Percentiles rank a stretch among this genome's conserved stretches.
Evolutionary conservation across 1,140 invertebrate genomes (phyloP).

Genomic region (Zaprionus camerounensis): DNA sequence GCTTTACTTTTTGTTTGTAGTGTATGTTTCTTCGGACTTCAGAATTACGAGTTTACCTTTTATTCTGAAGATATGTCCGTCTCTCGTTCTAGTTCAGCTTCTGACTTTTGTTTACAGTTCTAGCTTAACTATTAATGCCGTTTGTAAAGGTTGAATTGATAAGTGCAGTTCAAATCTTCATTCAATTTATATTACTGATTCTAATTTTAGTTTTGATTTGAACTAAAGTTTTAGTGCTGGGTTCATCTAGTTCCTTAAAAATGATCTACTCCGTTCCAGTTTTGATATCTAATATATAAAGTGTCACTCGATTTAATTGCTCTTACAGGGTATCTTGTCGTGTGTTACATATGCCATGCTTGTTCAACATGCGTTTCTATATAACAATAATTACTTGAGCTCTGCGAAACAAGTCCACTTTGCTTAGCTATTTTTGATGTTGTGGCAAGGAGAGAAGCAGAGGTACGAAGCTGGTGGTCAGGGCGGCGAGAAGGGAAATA

Average conservation of each 20-base stretch:
- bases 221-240: too few relatives aligned
- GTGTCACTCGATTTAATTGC: neutral
- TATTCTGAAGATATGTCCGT: too few relatives aligned
- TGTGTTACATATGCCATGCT: neutral
- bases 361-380: neutral
- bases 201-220: too few relatives aligned
- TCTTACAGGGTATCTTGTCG: neutral
- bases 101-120: too few relatives aligned
- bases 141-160: too few relatives aligned
- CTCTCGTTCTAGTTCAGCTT: too few relatives aligned
- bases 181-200: too few relatives aligned
- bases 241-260: neutral
- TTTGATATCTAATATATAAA: neutral
- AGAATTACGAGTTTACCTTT: too few relatives aligned
- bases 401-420: neutral
- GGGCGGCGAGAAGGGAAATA: neutral
- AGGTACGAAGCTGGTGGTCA: neutral
- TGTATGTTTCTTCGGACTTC: too few relatives aligned
- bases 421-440: slow-evolving; percentile 4
- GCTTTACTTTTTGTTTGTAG: too few relatives aligned
- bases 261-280: neutral
- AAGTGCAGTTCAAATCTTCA: too few relatives aligned
- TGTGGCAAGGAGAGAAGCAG: neutral
- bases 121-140: too few relatives aligned
- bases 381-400: slow-evolving; percentile 7